Evolutionary conservation across 2,113 vertebrate genomes (phyloP).

Genomic region (Origma solitaria): DNA sequence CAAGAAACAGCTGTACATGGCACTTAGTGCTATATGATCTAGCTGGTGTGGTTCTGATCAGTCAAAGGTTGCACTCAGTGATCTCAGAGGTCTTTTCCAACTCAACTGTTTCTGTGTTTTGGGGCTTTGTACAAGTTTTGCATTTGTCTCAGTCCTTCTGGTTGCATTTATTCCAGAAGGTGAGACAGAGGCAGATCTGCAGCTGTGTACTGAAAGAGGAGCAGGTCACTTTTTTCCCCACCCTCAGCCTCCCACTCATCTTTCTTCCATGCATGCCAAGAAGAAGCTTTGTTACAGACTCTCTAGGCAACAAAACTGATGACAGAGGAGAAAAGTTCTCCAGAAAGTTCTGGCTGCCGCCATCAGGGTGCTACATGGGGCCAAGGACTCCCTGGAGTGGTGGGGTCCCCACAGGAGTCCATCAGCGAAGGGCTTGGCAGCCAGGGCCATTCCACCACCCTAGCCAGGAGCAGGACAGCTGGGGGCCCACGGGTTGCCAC

Average conservation of each 20-base stretch:
- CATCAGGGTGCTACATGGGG: background rate
- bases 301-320: background rate
- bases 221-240: background rate
- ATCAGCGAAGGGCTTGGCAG: background rate
- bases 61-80: background rate
- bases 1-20: background rate
- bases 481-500: rapidly evolving
- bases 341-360: background rate
- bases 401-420: rapidly evolving
- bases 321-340: background rate
- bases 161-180: background rate
- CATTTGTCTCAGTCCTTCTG: background rate
- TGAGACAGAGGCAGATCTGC: background rate
- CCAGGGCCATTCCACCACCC: background rate
- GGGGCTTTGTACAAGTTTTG: background rate
- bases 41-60: background rate
- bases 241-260: background rate
- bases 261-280: background rate
- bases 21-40: background rate
- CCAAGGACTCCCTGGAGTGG: background rate
- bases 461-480: rapidly evolving
- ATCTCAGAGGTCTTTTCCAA: background rate
- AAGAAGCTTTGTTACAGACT: background rate
- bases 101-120: background rate
- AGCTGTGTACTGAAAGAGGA: background rate